Conservation (phyloP, 2,113 vertebrate species). For the Etheostoma cragini region DNA sequence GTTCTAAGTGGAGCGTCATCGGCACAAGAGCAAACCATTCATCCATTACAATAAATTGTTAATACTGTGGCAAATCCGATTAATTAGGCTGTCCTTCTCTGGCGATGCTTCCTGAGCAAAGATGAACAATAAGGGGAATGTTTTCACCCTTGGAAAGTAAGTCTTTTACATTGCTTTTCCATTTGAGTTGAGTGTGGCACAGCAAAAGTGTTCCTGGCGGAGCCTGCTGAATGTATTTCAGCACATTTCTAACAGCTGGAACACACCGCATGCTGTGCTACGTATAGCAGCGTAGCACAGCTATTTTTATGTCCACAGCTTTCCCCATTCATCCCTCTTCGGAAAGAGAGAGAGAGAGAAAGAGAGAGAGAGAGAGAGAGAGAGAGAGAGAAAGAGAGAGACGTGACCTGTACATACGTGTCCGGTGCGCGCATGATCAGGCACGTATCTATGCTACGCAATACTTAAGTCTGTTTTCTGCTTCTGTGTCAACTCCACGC, state of each 20-base stretch:
- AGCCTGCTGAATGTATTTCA: background rate
- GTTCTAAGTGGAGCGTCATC: constrained; percentile 46
- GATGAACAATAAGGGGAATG: constrained; percentile 43
- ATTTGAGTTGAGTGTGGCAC: constrained; percentile 2
- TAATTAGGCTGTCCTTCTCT: constrained; percentile 51
- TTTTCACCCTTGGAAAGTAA: background rate
- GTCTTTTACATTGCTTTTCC: background rate
- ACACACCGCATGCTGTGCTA: no score
- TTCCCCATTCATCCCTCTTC: no score
- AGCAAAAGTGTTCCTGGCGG: background rate
- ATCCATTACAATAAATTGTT: constrained; percentile 45
- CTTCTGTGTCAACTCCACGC: no score
- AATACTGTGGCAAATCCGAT: constrained; percentile 62
- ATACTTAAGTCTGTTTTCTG: no score
- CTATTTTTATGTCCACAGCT: no score
- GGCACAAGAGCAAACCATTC: constrained; percentile 49
- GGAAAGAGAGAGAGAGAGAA: no score
- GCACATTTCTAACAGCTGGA: background rate
- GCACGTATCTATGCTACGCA: no score
- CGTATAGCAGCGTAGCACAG: no score
- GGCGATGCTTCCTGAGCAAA: constrained; percentile 28
- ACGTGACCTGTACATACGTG: no score
- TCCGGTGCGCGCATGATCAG: no score
- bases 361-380: no score
- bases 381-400: no score